Evolutionary conservation across 2,797 vertebrate species (phyloP).

Genomic region (Chrysocyon brachyurus): DNA sequence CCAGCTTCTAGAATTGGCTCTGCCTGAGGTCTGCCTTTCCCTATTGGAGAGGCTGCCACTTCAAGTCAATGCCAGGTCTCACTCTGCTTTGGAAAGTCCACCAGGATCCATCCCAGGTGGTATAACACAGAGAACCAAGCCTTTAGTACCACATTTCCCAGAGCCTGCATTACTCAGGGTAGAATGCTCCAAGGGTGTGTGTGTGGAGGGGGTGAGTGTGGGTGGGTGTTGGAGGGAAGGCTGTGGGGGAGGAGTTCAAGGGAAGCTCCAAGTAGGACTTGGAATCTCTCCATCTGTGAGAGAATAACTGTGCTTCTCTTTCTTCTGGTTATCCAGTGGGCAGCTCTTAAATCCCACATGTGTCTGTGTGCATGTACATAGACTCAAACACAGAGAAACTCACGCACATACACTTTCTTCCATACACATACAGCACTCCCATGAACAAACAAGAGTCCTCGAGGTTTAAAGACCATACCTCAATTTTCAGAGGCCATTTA

Average conservation of each 20-base stretch:
- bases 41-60: neutral
- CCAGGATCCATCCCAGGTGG: neutral
- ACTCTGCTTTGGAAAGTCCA: neutral
- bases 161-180: neutral
- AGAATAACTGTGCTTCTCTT: neutral
- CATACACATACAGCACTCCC: neutral
- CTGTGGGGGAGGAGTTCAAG: neutral
- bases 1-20: neutral
- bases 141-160: neutral
- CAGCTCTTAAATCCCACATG: neutral
- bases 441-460: neutral
- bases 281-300: neutral
- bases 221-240: rapidly evolving
- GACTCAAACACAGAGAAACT: neutral
- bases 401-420: neutral
- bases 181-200: neutral
- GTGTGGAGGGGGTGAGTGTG: neutral
- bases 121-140: neutral
- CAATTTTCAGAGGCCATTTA: neutral
- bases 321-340: neutral
- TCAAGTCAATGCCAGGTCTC: neutral
- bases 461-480: neutral
- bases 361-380: neutral
- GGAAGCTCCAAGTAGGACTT: neutral
- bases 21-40: neutral